Conservation (phyloP, 1,140 invertebrate species). For the Drosophila parvula region DNA sequence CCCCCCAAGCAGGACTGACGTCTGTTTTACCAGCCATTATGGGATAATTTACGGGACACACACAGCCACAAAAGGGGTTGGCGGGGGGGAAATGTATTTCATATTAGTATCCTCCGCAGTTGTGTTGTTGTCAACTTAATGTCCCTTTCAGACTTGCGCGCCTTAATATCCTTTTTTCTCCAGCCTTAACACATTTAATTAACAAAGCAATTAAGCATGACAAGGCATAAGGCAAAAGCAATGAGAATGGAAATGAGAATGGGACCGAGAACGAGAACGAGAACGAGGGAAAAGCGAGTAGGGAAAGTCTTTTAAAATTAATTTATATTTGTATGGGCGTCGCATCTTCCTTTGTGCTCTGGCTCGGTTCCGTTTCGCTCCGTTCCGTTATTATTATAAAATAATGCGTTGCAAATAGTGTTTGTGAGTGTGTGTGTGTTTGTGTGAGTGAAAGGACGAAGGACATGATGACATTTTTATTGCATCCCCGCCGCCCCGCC, state of each 20-base stretch:
- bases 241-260: slow-evolving; percentile 52
- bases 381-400: slow-evolving; percentile 57
- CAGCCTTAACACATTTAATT: slow-evolving; percentile 78
- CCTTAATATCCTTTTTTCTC: slow-evolving; percentile 70
- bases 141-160: slow-evolving; percentile 68
- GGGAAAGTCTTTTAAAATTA: slow-evolving; percentile 72
- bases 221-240: slow-evolving; percentile 72
- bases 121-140: slow-evolving; percentile 73
- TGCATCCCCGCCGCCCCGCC: slow-evolving; percentile 39
- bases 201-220: slow-evolving; percentile 81
- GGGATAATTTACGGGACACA: slow-evolving; percentile 69
- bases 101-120: slow-evolving; percentile 64
- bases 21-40: slow-evolving; percentile 59
- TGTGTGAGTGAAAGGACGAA: slow-evolving; percentile 42
- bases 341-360: slow-evolving; percentile 3
- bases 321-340: slow-evolving; percentile 59
- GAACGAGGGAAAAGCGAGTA: slow-evolving; percentile 29
- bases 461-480: slow-evolving; percentile 78
- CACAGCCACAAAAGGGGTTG: slow-evolving; percentile 2
- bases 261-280: slow-evolving; percentile 5
- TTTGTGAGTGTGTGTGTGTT: slow-evolving; percentile 22
- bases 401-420: slow-evolving; percentile 56
- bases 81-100: slow-evolving; percentile 57
- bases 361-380: slow-evolving; percentile 34
- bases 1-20: slow-evolving; percentile 11